Evolutionary conservation across 2,797 vertebrate species (phyloP), one percentile per base, ranked within the genome.

Genomic region (Coranthus polyacanthus): DNA sequence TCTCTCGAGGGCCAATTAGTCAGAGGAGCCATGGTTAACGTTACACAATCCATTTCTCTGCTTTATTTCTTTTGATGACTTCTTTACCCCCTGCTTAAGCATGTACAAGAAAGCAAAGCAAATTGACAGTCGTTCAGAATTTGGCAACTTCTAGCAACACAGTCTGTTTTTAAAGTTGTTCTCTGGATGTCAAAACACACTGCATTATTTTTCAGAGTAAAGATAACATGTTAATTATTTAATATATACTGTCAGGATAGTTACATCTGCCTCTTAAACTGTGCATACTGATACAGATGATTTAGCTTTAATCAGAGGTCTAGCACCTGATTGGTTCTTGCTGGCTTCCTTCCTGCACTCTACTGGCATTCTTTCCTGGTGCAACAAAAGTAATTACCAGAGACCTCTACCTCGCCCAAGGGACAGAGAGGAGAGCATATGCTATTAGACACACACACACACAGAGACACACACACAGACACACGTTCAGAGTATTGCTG

Each of bases 351-450:
- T 75, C 81, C 83, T 87, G 55, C 68, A 77, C 68, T 74, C 79
- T 69, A 65, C 77, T 42, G 58, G 75, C 80, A 72, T 83, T 78
- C 78, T 82, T 89, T 89, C 78, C 82, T 78, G 81, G 73, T 86
- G 84, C 85, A 92, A 91, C 93, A 84, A 88, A 93, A 92, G 86
- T 92, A 93, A 94, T 90, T 90, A 95, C 91, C 83, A 89, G 88
- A n/a, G 22, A 72, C 85, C 84, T 76, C 86, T 75, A 83, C 76
- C 86, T 89, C 67, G 86, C 85, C 89, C 83, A 69, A 75, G 81
- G 87, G 88, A 92, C 88, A 80, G 55, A 63, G 68, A 62, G 44
- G 68, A 82, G 94, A 93, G 88, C 87, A 93, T 92, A 89, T 82
- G 62, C 68, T 88, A 65, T 79, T 80, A 73, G n/a, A 62, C 49